Conservation (phyloP, 2,113 vertebrate species). For the Eudyptes chrysolophus region DNA sequence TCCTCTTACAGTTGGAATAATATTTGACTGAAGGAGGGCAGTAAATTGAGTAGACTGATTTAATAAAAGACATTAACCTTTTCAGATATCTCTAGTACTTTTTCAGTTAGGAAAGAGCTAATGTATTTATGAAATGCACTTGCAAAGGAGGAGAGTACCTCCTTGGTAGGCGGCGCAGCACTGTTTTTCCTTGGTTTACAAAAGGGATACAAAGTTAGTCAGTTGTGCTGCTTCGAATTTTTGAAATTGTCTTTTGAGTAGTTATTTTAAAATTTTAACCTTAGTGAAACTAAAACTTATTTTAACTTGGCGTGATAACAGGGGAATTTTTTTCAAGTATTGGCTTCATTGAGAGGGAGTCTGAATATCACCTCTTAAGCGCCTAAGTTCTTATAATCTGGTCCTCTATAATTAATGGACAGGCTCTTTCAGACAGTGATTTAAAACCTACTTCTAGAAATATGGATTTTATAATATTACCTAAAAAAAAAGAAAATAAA, state of each 20-base stretch:
- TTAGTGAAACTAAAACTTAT: not conserved
- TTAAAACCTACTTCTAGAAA: not conserved
- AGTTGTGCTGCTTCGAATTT: not conserved
- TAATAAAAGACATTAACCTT: not conserved
- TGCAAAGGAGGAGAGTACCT: not conserved
- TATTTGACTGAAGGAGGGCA: not conserved
- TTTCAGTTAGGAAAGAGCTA: not conserved
- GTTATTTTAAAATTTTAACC: not conserved
- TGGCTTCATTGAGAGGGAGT: not conserved
- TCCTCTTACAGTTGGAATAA: not conserved
- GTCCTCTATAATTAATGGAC: not conserved
- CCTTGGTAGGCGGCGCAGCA: not conserved
- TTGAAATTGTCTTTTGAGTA: not conserved
- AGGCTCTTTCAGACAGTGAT: not conserved
- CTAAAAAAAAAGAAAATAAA: not conserved
- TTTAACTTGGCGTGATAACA: not conserved
- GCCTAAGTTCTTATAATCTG: not conserved
- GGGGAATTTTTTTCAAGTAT: not conserved
- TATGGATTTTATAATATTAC: not conserved
- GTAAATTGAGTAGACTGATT: not conserved
- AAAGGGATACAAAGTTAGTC: not conserved
- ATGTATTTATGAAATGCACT: not conserved
- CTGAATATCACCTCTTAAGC: not conserved
- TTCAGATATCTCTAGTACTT: not conserved
- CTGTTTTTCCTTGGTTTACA: not conserved